Evolutionary conservation across 2,797 vertebrate species (phyloP), one percentile per base, ranked within the genome.

Genomic region (Loris lydekkerianus): DNA sequence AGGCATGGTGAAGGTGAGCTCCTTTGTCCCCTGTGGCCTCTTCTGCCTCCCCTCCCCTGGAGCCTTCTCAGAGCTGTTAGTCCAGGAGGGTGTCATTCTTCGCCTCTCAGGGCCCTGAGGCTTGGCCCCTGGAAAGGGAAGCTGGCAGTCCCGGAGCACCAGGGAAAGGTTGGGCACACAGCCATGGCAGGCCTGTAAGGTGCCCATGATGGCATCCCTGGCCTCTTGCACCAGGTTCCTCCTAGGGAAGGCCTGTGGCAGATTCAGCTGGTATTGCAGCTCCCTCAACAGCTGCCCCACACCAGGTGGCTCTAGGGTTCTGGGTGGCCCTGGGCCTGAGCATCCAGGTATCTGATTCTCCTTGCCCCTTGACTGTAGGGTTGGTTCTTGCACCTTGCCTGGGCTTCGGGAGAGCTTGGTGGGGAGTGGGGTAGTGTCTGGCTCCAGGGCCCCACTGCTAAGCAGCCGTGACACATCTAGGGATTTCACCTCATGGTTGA

Each of bases 401-500:
- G 87, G 72, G 63, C 80, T 94, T 75, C 72, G 63, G 65, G 92
- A 88, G 31, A 69, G 14, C 13, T 61, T 92, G 34, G 84, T 70
- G 4, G 70, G 14, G 7, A 88, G 37, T 61, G n/a, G 37, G 40
- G 82, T 78, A 10, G 29, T 91, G 84, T 37, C 67, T 14, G 60
- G 46, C 9, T 93, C 95, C 83, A 92, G 18, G 43, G 81, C 84
- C 15, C 56, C 83, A 86, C 25, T 87, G 56, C 97, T 98, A 93
- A 99, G 96, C 69, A 99, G 93, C 37, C 99, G 99, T 77, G 99
- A 98, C 90, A 99, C 99, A n/a, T 99, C 98, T 27, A 99, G 89
- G 15, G 99, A 99, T 96, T 99, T 99, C 91, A 99, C 99, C 84
- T 99, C 98, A 37, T 98, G 98, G 95, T 98, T 99, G 96, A 99